A percentile compares a stretch with the other conserved stretches of the same genome.
These are phyloP conservation scores for Ophiodon elongatus DNA, from an alignment of 2,113 vertebrate species.

Conservation along the genomic window DNA sequence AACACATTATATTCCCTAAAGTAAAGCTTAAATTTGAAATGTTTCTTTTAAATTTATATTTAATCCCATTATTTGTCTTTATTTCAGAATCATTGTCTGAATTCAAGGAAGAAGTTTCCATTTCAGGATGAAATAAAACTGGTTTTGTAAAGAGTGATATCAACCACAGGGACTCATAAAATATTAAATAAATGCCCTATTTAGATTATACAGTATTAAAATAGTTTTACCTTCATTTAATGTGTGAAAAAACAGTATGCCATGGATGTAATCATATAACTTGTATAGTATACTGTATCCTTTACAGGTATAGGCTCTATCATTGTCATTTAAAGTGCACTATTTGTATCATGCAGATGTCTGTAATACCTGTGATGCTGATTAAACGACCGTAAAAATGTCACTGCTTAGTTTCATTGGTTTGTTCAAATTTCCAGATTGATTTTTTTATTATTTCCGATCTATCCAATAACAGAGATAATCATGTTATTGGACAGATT, in stretches of 20 bases:
- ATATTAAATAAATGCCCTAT: not conserved
- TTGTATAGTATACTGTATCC: not conserved
- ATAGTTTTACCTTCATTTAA: constrained; percentile 10
- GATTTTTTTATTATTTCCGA: not conserved
- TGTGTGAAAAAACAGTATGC: constrained; percentile 16
- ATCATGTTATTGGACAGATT: not conserved
- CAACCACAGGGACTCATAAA: not conserved
- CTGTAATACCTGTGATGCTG: constrained; percentile 36
- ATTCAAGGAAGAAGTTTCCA: constrained; percentile 13
- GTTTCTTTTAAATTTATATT: not conserved
- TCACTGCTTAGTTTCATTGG: constrained; percentile 15
- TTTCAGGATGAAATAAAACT: constrained; percentile 20
- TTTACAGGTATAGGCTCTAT: not conserved
- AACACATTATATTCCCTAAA: constrained; percentile 3
- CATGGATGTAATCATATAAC: constrained; percentile 6
- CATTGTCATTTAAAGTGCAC: constrained; percentile 40
- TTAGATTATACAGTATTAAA: not conserved
- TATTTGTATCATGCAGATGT: constrained; percentile 46
- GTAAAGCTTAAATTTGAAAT: not conserved
- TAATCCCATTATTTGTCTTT: constrained; percentile 5
- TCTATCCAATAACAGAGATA: not conserved
- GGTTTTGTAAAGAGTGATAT: constrained; percentile 26
- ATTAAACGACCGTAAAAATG: constrained; percentile 44
- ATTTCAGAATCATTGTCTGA: constrained; percentile 22
- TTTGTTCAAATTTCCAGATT: not conserved